phyloP scores from a whole-genome alignment of 2,797 vertebrate genomes.

The Nannoperca obscura region DNA sequence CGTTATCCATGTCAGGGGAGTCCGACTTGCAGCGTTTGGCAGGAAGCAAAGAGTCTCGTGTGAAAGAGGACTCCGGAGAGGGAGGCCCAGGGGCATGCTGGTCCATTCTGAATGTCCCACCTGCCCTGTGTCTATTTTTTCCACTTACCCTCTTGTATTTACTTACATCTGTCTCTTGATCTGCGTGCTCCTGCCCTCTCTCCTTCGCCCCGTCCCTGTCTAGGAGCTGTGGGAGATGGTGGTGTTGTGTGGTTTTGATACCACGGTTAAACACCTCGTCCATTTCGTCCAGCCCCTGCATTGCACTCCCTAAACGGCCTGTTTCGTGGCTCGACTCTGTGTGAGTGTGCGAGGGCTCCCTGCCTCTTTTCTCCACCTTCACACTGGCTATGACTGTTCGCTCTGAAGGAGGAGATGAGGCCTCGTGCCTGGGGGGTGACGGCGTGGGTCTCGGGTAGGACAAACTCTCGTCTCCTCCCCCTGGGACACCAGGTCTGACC shows the following conservation, averaged over 20 bases:
- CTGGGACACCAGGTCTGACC: slow-evolving; percentile 78
- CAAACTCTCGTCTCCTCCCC: slow-evolving; percentile 78
- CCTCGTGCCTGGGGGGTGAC: slow-evolving; percentile 70
- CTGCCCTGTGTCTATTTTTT: slow-evolving; percentile 80
- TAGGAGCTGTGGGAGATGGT: slow-evolving; percentile 69
- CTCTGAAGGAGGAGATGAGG: slow-evolving; percentile 74
- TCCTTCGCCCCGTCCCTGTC: slow-evolving; percentile 71
- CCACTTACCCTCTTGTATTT: slow-evolving; percentile 77
- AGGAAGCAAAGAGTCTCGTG: slow-evolving; percentile 89
- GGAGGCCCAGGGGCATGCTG: slow-evolving; percentile 86
- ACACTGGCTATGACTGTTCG: slow-evolving; percentile 88
- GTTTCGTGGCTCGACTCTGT: slow-evolving; percentile 62
- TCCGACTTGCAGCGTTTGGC: slow-evolving; percentile 93
- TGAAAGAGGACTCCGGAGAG: slow-evolving; percentile 80
- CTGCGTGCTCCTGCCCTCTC: slow-evolving; percentile 57
- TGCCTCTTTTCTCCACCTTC: slow-evolving; percentile 84
- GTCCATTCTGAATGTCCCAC: slow-evolving; percentile 83
- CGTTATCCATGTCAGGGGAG: slow-evolving; percentile 94
- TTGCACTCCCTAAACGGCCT: slow-evolving; percentile 55
- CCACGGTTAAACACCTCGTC: slow-evolving; percentile 89
- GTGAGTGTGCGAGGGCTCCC: slow-evolving; percentile 65
- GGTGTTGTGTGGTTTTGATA: slow-evolving; percentile 86
- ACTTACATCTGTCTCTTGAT: slow-evolving; percentile 66
- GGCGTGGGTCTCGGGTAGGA: slow-evolving; percentile 69
- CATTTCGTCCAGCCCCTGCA: slow-evolving; percentile 86